These are phyloP conservation scores for Drosophila fungiperda DNA, from an alignment of 2,888 invertebrate species.

Conservation along the genomic window DNA sequence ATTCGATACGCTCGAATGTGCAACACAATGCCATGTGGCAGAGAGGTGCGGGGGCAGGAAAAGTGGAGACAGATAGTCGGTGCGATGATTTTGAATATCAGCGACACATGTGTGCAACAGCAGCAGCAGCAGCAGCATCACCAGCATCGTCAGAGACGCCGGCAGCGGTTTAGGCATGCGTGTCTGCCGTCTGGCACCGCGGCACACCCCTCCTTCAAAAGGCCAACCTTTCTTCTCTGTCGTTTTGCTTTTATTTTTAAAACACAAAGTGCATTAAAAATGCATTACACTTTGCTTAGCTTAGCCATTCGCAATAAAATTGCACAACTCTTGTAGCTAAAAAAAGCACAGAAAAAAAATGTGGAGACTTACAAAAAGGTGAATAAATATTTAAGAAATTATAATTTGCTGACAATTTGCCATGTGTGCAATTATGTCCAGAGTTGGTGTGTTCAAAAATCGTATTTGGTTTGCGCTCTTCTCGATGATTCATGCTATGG, in stretches of 20 bases:
- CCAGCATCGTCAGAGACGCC: slow-evolving; percentile 30
- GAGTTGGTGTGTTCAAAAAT: slow-evolving; percentile 39
- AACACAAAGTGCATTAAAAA: slow-evolving; percentile 62
- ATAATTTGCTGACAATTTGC: slow-evolving; percentile 36
- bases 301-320: slow-evolving; percentile 58
- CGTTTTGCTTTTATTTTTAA: slow-evolving; percentile 58
- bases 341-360: slow-evolving; percentile 6
- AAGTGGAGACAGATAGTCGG: not conserved
- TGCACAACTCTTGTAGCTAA: slow-evolving; percentile 44
- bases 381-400: slow-evolving; percentile 26
- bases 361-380: slow-evolving; percentile 7
- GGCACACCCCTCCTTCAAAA: not conserved
- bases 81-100: slow-evolving; percentile 54
- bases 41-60: not conserved
- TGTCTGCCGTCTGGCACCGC: slow-evolving; percentile 49
- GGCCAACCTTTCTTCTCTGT: not conserved
- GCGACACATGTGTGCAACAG: slow-evolving; percentile 52
- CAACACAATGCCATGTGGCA: slow-evolving; percentile 46
- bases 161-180: slow-evolving; percentile 60
- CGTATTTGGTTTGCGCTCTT: slow-evolving; percentile 31
- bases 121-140: slow-evolving; percentile 17
- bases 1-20: slow-evolving; percentile 65
- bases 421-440: slow-evolving; percentile 49
- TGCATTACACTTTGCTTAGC: slow-evolving; percentile 64
- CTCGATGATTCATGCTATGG: slow-evolving; percentile 55